A percentile compares a stretch with the other conserved stretches of the same genome.
These are phyloP conservation scores for Hypsopygia costalis DNA, from an alignment of 2,888 invertebrate species.

Conservation along the genomic window DNA sequence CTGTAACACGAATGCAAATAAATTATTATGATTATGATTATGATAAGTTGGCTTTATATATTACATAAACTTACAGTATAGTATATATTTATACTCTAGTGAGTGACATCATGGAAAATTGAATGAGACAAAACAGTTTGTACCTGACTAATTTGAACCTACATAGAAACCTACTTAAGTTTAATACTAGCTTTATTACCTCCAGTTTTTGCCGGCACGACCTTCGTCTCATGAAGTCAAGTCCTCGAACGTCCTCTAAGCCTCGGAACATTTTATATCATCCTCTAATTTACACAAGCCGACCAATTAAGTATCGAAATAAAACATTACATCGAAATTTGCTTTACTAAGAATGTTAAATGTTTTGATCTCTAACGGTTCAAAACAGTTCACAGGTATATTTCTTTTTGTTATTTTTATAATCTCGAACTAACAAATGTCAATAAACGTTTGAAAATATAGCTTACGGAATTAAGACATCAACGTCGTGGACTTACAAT, in stretches of 20 bases:
- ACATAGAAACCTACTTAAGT: too few species aligned
- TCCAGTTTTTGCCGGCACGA: constrained; percentile 40
- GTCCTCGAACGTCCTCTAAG: constrained; percentile 42
- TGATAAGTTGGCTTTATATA: too few species aligned
- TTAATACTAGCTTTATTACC: constrained; percentile 28
- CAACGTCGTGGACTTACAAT: constrained; percentile 30
- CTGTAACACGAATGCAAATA: too few species aligned
- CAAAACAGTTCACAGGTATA: too few species aligned
- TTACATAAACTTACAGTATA: too few species aligned
- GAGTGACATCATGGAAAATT: too few species aligned
- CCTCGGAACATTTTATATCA: constrained; percentile 42
- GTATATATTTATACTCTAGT: too few species aligned
- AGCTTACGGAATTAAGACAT: constrained; percentile 22
- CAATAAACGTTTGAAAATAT: background rate
- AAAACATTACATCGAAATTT: constrained; percentile 46
- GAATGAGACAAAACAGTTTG: too few species aligned
- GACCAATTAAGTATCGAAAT: constrained; percentile 60
- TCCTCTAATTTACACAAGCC: constrained; percentile 66
- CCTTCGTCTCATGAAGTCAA: constrained; percentile 45
- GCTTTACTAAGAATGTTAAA: constrained; percentile 36
- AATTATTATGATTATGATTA: too few species aligned
- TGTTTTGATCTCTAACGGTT: constrained; percentile 14
- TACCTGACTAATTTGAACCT: too few species aligned
- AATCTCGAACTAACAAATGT: background rate
- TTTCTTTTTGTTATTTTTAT: background rate